Conservation (phyloP, 2,888 invertebrate species). For the Synanthedon andrenaeformis region DNA sequence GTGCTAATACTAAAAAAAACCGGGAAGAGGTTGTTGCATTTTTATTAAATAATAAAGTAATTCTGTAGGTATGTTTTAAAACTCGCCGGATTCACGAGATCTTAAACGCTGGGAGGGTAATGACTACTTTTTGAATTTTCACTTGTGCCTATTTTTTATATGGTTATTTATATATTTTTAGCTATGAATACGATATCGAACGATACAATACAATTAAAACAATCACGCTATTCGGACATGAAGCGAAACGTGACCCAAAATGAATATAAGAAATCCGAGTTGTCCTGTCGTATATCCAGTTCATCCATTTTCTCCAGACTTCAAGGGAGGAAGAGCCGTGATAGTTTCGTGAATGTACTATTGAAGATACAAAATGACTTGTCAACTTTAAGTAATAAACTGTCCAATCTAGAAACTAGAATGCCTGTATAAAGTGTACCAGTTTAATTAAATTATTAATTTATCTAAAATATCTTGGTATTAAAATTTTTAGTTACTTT, state of each 20-base stretch:
- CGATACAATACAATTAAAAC: conserved; percentile 21
- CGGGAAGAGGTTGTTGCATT: no score
- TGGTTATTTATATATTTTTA: conserved; percentile 13
- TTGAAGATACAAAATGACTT: conserved; percentile 55
- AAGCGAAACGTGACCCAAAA: conserved; percentile 11
- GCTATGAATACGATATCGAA: conserved; percentile 20
- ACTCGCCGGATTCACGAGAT: no score
- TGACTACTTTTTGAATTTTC: no score
- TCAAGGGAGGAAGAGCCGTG: conserved; percentile 36
- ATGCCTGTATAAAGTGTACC: conserved; percentile 11
- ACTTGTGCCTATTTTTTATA: neutral
- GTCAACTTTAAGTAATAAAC: conserved; percentile 36
- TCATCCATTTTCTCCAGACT: conserved; percentile 38
- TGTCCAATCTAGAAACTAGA: conserved; percentile 43
- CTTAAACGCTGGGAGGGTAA: no score
- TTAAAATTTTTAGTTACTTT: no score
- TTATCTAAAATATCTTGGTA: no score
- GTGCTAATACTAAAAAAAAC: no score
- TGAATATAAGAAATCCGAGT: conserved; percentile 33
- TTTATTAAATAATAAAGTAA: no score
- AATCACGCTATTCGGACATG: conserved; percentile 14
- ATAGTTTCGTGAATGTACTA: conserved; percentile 45
- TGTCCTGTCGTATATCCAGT: conserved; percentile 38
- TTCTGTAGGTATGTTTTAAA: no score
- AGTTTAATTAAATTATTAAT: no score